Percentiles rank a stretch among this genome's conserved stretches.
phyloP scores from a whole-genome alignment of 2,113 vertebrate species.

The Psilopogon haemacephalus region DNA sequence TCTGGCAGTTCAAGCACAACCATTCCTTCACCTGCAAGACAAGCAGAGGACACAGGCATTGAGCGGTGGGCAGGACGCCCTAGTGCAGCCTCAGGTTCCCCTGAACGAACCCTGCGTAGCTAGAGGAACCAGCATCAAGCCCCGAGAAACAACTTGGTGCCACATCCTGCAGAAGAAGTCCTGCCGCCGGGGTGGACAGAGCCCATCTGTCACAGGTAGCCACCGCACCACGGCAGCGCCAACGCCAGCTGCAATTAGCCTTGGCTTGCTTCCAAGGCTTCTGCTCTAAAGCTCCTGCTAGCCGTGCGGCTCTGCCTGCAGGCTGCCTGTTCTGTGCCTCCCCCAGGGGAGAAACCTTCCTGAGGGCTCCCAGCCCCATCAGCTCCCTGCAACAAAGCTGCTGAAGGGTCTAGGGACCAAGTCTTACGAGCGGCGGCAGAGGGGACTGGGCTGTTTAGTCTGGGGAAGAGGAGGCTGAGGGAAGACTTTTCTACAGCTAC shows the following conservation, averaged over 20 bases:
- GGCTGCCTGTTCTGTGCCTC: background rate
- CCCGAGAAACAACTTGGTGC: background rate
- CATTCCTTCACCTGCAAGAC: constrained; percentile 92
- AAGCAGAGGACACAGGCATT: background rate
- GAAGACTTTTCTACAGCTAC: too few relatives aligned
- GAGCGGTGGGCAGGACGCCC: background rate
- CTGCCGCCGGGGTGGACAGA: background rate
- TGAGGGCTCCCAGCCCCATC: fast-evolving
- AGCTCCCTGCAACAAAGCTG: background rate
- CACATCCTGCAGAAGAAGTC: background rate
- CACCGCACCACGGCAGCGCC: fast-evolving
- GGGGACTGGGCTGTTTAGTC: too few relatives aligned
- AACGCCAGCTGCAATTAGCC: constrained; percentile 16
- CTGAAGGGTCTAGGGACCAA: too few relatives aligned
- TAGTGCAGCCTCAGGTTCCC: background rate
- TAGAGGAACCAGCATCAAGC: background rate
- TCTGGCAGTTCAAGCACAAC: constrained; percentile 99
- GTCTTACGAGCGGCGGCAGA: too few relatives aligned
- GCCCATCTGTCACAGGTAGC: constrained; percentile 47
- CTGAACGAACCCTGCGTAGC: background rate
- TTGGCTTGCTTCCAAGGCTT: constrained; percentile 25
- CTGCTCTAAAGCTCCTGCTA: background rate
- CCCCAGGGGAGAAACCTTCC: background rate
- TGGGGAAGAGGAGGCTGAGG: too few relatives aligned
- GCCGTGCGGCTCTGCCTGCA: background rate